Conservation (phyloP, 2,888 invertebrate genomes). For the Nomada ferruginata region DNA sequence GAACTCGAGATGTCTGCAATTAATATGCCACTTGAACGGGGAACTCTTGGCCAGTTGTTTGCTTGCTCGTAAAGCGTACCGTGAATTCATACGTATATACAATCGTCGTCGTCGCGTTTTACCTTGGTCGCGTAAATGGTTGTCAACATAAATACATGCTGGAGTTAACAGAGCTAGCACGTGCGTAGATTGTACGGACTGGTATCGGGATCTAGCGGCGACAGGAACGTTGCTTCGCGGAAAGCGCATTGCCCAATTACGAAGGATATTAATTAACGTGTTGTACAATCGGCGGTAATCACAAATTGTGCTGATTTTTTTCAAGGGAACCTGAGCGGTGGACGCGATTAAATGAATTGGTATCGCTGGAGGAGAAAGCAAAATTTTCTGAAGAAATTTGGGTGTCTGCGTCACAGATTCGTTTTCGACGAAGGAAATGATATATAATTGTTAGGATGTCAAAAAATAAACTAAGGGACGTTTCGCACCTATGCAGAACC, state of each 20-base stretch:
- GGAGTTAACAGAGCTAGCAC: not conserved
- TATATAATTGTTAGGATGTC: too few relatives aligned
- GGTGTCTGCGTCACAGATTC: too few relatives aligned
- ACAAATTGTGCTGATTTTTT: not conserved
- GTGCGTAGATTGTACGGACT: not conserved
- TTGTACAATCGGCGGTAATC: slow-evolving; percentile 14
- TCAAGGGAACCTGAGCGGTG: too few relatives aligned
- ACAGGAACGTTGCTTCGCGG: slow-evolving; percentile 8
- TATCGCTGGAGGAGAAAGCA: too few relatives aligned
- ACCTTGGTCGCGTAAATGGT: slow-evolving; percentile 41
- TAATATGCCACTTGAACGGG: slow-evolving; percentile 58
- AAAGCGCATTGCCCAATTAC: slow-evolving; percentile 1
- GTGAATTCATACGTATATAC: not conserved
- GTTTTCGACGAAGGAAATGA: too few relatives aligned
- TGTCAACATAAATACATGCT: slow-evolving; percentile 15
- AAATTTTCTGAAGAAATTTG: too few relatives aligned
- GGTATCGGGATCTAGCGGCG: not conserved
- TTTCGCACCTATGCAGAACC: too few relatives aligned
- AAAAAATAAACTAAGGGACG: too few relatives aligned
- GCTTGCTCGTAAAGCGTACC: slow-evolving; percentile 19
- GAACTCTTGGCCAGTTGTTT: slow-evolving; percentile 52
- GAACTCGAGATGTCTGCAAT: slow-evolving; percentile 62
- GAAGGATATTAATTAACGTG: slow-evolving; percentile 2
- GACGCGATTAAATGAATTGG: too few relatives aligned
- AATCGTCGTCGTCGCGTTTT: slow-evolving; percentile 14